These are phyloP conservation scores for Steinernema scapterisci DNA, from an alignment of 2,888 invertebrate genomes.

Conservation along the genomic window DNA sequence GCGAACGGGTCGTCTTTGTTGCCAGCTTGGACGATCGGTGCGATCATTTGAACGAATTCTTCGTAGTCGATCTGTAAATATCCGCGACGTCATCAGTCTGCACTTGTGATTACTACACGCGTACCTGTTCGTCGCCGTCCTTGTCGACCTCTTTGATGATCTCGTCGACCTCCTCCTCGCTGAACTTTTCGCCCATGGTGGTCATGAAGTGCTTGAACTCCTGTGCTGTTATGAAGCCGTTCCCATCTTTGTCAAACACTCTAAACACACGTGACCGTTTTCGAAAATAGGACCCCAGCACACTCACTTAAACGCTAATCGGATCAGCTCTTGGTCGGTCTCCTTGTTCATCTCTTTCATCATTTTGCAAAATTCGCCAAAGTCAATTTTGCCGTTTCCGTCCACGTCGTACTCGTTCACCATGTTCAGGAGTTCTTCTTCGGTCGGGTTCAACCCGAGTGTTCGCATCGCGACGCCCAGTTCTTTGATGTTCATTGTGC, in stretches of 20 bases:
- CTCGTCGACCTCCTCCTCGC: constrained; percentile 68
- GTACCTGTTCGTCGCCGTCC: constrained; percentile 66
- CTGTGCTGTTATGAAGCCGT: constrained; percentile 67
- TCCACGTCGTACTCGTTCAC: constrained; percentile 67
- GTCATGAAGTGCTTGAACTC: constrained; percentile 68
- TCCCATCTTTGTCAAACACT: constrained; percentile 68
- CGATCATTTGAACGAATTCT: constrained; percentile 67
- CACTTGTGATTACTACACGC: neutral
- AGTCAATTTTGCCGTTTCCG: constrained; percentile 68
- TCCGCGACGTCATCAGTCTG: neutral
- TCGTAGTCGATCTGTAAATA: constrained; percentile 66
- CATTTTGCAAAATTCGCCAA: constrained; percentile 67
- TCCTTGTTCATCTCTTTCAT: constrained; percentile 68
- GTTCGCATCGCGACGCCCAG: constrained; percentile 68
- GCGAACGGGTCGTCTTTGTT: constrained; percentile 64
- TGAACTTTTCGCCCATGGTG: constrained; percentile 63
- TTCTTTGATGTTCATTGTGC: constrained; percentile 68
- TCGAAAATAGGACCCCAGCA: no score
- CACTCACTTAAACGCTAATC: constrained; percentile 66
- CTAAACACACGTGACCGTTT: constrained; percentile 38
- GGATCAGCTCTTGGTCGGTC: constrained; percentile 67
- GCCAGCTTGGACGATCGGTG: constrained; percentile 67
- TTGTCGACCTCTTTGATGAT: constrained; percentile 67
- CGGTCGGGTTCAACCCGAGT: constrained; percentile 67
- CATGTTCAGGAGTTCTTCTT: constrained; percentile 66